phyloP scores from a whole-genome alignment of 2,888 invertebrate genomes.

The Heterodera filipjevi region DNA sequence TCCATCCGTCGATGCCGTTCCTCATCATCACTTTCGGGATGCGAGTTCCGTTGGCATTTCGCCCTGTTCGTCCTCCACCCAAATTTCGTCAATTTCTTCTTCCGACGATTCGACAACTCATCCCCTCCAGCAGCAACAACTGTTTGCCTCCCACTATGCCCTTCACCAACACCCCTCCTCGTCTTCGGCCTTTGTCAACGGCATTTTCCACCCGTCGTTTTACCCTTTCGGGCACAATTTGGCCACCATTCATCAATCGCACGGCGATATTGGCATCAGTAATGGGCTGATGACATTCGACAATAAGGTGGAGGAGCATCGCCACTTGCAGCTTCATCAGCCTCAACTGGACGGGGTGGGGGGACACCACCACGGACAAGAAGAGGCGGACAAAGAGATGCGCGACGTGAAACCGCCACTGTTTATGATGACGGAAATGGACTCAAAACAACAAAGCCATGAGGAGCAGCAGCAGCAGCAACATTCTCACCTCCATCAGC shows the following conservation, averaged over 20 bases:
- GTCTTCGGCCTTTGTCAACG: neutral
- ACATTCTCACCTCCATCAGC: neutral
- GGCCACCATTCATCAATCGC: neutral
- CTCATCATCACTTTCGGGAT: constrained; percentile 28
- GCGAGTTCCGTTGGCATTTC: constrained; percentile 39
- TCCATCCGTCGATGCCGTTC: neutral
- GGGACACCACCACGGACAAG: neutral
- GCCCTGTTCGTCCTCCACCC: constrained; percentile 39
- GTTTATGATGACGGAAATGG: neutral
- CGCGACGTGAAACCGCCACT: constrained; percentile 1
- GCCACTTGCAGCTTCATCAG: neutral
- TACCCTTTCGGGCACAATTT: neutral
- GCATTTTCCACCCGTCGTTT: constrained; percentile 7
- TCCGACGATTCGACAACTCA: constrained; percentile 16
- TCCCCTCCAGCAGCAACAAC: constrained; percentile 18
- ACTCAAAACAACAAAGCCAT: neutral
- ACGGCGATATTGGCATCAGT: neutral
- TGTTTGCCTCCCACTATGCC: neutral
- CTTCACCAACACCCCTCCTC: constrained; percentile 8
- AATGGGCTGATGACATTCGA: constrained; percentile 9
- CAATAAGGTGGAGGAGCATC: constrained; percentile 3
- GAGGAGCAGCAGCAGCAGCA: constrained; percentile 8
- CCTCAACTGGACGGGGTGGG: neutral
- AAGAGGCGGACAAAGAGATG: constrained; percentile 7
- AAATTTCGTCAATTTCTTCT: constrained; percentile 15